Percentiles rank a stretch among this genome's conserved stretches.
Conservation (phyloP, 2,888 invertebrate genomes). For the Parelbella ahira region DNA sequence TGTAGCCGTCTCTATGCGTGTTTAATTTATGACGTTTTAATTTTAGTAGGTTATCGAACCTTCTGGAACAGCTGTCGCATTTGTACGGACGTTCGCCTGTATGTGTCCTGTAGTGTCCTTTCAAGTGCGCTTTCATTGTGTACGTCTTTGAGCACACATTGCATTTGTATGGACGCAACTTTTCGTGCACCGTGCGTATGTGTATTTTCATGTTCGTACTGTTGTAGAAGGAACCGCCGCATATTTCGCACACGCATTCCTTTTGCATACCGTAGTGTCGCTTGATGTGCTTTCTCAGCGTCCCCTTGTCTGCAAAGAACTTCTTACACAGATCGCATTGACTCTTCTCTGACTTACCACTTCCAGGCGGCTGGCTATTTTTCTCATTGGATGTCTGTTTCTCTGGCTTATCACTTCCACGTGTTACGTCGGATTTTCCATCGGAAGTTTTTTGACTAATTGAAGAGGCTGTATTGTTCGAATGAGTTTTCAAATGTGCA, state of each 20-base stretch:
- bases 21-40: slow-evolving; percentile 3
- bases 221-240: slow-evolving; percentile 35
- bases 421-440: too few relatives aligned
- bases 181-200: slow-evolving; percentile 33
- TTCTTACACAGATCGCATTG: slow-evolving; percentile 35
- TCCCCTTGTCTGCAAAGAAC: slow-evolving; percentile 25
- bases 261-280: slow-evolving; percentile 31
- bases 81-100: slow-evolving; percentile 31
- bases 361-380: too few relatives aligned
- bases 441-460: too few relatives aligned
- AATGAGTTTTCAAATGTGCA: too few relatives aligned
- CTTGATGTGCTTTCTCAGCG: slow-evolving; percentile 30
- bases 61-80: slow-evolving; percentile 29
- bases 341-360: too few relatives aligned
- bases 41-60: slow-evolving; percentile 3
- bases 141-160: slow-evolving; percentile 32
- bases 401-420: too few relatives aligned
- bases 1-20: not conserved
- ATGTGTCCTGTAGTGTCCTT: slow-evolving; percentile 30
- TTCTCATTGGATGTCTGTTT: too few relatives aligned
- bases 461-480: too few relatives aligned
- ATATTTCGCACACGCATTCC: slow-evolving; percentile 33
- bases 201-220: slow-evolving; percentile 32
- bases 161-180: slow-evolving; percentile 32
- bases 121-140: slow-evolving; percentile 33